A percentile compares a stretch with the other conserved stretches of the same genome.
These are phyloP conservation scores for Theocolax elegans DNA, from an alignment of 1,140 invertebrate species.

Conservation along the genomic window DNA sequence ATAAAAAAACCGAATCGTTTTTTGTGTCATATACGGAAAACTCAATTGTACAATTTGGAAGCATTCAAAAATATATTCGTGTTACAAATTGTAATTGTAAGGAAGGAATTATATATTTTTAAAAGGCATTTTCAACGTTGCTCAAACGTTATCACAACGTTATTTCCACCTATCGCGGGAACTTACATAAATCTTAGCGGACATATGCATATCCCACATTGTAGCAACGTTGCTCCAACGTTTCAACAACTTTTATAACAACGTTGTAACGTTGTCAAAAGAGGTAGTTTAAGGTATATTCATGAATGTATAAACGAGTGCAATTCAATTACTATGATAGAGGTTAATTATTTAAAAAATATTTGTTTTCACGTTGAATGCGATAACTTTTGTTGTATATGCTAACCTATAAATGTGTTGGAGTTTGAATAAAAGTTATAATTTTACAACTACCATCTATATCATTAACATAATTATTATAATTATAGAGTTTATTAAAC, in stretches of 20 bases:
- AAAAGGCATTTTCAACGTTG: no score
- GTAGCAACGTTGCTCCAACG: no score
- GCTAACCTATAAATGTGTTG: not conserved
- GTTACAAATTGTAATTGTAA: not conserved
- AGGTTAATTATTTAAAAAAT: not conserved
- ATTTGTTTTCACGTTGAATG: not conserved
- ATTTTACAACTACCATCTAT: not conserved
- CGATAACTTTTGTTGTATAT: not conserved
- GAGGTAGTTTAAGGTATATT: not conserved
- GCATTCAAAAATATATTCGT: not conserved
- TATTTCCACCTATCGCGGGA: no score
- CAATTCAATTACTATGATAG: not conserved
- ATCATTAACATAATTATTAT: not conserved
- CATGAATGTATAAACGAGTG: not conserved
- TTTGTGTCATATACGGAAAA: not conserved
- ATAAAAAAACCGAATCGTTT: slow-evolving; percentile 11
- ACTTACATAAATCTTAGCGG: no score
- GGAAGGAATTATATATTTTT: not conserved
- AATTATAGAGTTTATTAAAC: no score
- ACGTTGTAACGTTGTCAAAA: no score
- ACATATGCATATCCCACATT: no score
- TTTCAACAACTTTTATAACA: no score
- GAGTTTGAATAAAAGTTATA: no score
- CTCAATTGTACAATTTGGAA: not conserved
- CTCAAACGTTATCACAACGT: no score